phyloP scores from a whole-genome alignment of 2,888 invertebrate species.

The Willowsia nigromaculata region DNA sequence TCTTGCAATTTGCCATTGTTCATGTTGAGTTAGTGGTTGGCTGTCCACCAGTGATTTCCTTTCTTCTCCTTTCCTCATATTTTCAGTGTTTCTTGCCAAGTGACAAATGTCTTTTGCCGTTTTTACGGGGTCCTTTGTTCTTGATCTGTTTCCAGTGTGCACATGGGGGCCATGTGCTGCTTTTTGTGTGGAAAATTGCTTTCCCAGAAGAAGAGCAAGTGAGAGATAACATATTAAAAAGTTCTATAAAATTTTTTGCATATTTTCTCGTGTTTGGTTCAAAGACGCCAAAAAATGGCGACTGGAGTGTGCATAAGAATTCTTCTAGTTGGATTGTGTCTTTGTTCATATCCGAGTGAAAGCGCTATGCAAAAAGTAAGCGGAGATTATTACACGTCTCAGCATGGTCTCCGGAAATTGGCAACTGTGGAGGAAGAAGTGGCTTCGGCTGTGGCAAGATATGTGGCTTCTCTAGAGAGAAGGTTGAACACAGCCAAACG shows the following conservation, averaged over 20 bases:
- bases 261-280: background rate
- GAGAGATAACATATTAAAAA: too few relatives aligned
- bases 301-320: background rate
- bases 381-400: slow-evolving; percentile 77
- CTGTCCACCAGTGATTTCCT: background rate
- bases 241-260: too few relatives aligned
- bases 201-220: background rate
- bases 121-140: background rate
- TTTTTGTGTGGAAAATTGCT: background rate
- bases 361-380: background rate
- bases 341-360: background rate
- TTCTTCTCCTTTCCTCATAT: background rate
- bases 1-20: too few relatives aligned
- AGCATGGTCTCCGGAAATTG: slow-evolving; percentile 73
- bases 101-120: background rate
- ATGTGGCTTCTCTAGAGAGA: slow-evolving; percentile 72
- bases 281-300: background rate
- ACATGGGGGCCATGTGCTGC: background rate
- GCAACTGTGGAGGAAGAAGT: slow-evolving; percentile 74
- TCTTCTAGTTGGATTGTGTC: background rate
- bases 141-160: background rate
- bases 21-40: too few relatives aligned
- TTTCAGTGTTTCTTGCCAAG: background rate
- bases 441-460: slow-evolving; percentile 68
- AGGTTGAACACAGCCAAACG: slow-evolving; percentile 73